Percentiles rank a stretch among this genome's conserved stretches.
Conservation (phyloP, 2,888 invertebrate species). For the Mellilla xanthometata region DNA sequence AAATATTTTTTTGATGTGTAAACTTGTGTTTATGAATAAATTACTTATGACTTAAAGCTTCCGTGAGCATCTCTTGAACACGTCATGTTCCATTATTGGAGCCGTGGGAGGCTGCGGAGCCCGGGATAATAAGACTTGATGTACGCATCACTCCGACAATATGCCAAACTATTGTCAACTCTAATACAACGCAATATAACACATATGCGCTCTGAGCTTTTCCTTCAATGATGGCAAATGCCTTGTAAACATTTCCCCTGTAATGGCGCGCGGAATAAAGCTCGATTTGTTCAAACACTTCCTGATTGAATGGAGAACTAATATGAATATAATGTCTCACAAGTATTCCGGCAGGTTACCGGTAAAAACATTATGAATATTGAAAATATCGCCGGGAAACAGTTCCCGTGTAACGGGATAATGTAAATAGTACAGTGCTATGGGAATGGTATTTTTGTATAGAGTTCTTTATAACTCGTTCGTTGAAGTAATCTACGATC, state of each 20-base stretch:
- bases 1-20: too few species aligned
- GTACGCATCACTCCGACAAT: conserved; percentile 8
- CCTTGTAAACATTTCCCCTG: background rate
- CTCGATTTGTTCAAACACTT: conserved; percentile 1
- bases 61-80: conserved; percentile 4
- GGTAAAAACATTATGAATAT: conserved; percentile 17
- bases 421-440: too few species aligned
- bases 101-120: too few species aligned
- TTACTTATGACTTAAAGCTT: too few species aligned
- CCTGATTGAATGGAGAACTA: conserved; percentile 13
- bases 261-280: background rate
- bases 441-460: too few species aligned
- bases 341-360: conserved; percentile 6
- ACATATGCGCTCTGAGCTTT: background rate
- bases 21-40: too few species aligned
- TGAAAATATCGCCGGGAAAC: conserved; percentile 11
- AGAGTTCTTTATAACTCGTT: too few species aligned
- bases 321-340: conserved; percentile 19
- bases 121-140: too few species aligned
- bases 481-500: too few species aligned
- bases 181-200: background rate
- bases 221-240: conserved; percentile 3
- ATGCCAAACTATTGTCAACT: background rate
- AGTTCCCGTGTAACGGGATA: conserved; percentile 9
- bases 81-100: conserved; percentile 12